Percentiles rank a stretch among this genome's conserved stretches.
Conservation (phyloP, 2,888 invertebrate genomes). For the Xanthia icteritia region DNA sequence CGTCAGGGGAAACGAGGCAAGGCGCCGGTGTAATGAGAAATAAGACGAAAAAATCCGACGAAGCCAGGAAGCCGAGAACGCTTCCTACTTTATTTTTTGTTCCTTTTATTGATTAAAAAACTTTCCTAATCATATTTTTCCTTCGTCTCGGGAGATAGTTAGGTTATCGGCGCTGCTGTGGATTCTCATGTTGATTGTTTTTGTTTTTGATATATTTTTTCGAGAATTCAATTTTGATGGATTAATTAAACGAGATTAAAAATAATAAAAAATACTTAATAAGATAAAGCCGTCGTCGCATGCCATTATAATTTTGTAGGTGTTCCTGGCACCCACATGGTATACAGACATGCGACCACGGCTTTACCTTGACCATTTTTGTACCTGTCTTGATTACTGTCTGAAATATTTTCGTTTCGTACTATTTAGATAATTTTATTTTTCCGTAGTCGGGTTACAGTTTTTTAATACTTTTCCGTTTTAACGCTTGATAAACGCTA, state of each 20-base stretch:
- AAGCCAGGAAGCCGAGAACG: conserved; percentile 66
- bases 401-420: too few relatives aligned
- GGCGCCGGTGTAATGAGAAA: conserved; percentile 84
- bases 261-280: too few relatives aligned
- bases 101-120: conserved; percentile 87
- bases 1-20: conserved; percentile 83
- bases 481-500: too few relatives aligned
- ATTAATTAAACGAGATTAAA: neutral
- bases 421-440: too few relatives aligned
- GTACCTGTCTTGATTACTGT: too few relatives aligned
- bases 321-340: too few relatives aligned
- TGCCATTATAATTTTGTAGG: too few relatives aligned
- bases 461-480: too few relatives aligned
- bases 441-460: too few relatives aligned
- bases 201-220: conserved; percentile 53
- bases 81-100: conserved; percentile 72
- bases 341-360: too few relatives aligned
- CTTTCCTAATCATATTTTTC: conserved; percentile 85
- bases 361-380: too few relatives aligned
- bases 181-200: conserved; percentile 66
- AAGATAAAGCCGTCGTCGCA: too few relatives aligned
- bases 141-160: conserved; percentile 69
- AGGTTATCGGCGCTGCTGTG: conserved; percentile 68
- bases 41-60: conserved; percentile 76
- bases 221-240: conserved; percentile 38